phyloP scores from a whole-genome alignment of 2,113 vertebrate species.

The Pelmatolapia mariae region DNA sequence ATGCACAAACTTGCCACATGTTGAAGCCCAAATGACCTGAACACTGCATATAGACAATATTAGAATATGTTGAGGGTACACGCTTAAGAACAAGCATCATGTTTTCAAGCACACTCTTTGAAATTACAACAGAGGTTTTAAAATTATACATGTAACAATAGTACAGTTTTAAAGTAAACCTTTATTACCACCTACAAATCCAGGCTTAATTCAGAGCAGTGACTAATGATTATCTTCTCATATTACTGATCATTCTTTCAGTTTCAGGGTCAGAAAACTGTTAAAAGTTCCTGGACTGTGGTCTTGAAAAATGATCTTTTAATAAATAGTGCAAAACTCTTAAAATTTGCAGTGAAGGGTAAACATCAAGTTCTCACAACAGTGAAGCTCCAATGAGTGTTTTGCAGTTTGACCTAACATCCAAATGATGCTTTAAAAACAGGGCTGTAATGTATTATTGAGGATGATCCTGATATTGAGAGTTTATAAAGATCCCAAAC shows the following conservation, averaged over 20 bases:
- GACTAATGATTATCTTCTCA: background rate
- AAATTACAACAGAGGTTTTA: background rate
- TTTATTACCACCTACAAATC: background rate
- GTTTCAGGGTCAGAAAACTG: background rate
- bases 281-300: background rate
- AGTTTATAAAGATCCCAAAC: background rate
- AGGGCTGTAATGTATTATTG: background rate
- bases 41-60: background rate
- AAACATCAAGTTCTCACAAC: background rate
- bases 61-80: background rate
- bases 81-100: background rate
- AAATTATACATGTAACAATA: background rate
- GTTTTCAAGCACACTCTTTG: background rate
- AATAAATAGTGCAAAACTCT: background rate
- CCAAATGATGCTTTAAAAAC: background rate
- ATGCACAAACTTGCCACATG: background rate
- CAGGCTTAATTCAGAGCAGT: background rate
- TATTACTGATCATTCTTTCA: background rate
- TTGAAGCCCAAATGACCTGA: background rate
- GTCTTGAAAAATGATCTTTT: background rate
- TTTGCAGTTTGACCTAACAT: background rate
- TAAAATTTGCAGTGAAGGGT: background rate
- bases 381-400: background rate
- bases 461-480: background rate
- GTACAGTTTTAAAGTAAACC: background rate